Evolutionary conservation across 2,113 vertebrate genomes (phyloP).

Genomic region (Orientallactaga bullata): DNA sequence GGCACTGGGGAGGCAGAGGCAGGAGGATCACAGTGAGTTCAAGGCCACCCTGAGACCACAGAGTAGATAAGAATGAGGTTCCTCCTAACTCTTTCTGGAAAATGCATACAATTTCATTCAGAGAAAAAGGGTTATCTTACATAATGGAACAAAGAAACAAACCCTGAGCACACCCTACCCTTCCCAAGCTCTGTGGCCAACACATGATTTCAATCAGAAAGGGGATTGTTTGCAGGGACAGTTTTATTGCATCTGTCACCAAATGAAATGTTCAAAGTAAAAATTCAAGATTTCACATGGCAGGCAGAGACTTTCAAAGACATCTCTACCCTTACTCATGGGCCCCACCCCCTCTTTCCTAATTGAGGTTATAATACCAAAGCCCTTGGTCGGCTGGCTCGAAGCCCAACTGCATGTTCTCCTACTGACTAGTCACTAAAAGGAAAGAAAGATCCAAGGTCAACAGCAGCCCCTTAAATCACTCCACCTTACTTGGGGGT

Average conservation of each 20-base stretch:
- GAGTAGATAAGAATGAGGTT: neutral
- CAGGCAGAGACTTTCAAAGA: constrained; percentile 33
- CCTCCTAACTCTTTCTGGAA: neutral
- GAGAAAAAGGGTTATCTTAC: constrained; percentile 11
- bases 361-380: constrained; percentile 28
- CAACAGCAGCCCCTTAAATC: neutral
- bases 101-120: constrained; percentile 47
- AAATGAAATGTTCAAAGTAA: constrained; percentile 63
- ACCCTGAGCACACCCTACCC: neutral
- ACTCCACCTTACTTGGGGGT: neutral
- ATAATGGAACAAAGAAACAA: constrained; percentile 36
- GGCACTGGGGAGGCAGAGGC: too few species aligned
- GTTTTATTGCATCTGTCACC: constrained; percentile 47
- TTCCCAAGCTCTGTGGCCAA: neutral
- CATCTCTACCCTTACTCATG: neutral
- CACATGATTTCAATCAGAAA: constrained; percentile 38
- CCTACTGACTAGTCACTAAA: neutral
- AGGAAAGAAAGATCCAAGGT: neutral
- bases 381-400: neutral
- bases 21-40: too few species aligned
- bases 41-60: too few species aligned
- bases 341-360: neutral
- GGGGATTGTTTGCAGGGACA: constrained; percentile 21
- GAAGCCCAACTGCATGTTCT: neutral
- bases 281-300: constrained; percentile 44